Evolutionary conservation across 2,888 invertebrate genomes (phyloP).

Genomic region (Trichogramma evanescens): DNA sequence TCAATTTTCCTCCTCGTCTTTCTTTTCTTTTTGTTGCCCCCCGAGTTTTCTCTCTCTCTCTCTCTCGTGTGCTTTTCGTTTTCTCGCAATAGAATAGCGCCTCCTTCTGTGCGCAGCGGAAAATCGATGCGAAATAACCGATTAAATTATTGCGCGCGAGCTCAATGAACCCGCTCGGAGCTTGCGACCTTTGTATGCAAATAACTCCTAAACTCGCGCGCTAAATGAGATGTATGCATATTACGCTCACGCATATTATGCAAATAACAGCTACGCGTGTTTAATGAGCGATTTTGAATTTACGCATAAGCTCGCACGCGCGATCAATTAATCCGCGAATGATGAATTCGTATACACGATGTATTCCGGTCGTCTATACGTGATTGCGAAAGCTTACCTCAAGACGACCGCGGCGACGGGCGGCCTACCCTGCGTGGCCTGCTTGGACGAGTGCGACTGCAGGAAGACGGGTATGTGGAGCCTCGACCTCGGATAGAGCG

Average conservation of each 20-base stretch:
- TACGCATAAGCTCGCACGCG: not conserved
- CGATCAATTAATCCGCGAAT: not conserved
- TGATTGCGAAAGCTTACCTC: conserved; percentile 57
- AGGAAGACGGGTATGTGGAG: conserved; percentile 87
- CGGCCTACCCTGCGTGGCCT: conserved; percentile 29
- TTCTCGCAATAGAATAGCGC: too few species aligned
- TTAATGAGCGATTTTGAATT: not conserved
- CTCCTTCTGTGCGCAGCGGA: too few species aligned
- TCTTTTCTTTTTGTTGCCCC: too few species aligned
- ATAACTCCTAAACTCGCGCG: not conserved
- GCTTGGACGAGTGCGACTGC: conserved; percentile 50
- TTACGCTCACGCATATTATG: not conserved
- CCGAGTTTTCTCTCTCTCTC: too few species aligned
- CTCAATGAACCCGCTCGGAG: too few species aligned
- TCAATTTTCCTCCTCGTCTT: too few species aligned
- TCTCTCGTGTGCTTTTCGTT: too few species aligned
- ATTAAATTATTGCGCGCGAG: too few species aligned
- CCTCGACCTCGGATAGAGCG: conserved; percentile 81
- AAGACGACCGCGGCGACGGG: conserved; percentile 71
- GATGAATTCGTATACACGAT: not conserved
- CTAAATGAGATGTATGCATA: not conserved
- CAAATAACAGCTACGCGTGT: not conserved
- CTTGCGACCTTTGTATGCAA: too few species aligned
- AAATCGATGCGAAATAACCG: too few species aligned
- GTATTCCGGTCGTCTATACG: not conserved